Base-by-base conservation (phyloP, 2,113 vertebrate species). In the Gallinago paraguaiae region DNA sequence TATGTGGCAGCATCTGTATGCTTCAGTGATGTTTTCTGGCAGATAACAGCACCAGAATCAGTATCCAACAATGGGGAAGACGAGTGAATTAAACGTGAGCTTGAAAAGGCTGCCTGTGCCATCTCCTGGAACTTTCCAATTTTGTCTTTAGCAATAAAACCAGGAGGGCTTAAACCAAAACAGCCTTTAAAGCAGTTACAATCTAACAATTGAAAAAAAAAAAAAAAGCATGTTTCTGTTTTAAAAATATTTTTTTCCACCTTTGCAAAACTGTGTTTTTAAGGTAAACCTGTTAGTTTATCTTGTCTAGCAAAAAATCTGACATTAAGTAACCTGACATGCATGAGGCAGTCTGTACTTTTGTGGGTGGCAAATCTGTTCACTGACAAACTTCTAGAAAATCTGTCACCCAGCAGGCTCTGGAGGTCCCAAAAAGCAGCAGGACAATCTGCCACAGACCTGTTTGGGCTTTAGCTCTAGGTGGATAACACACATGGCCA, bases 381-480 rank as follows among this genome's bases (percentile, higher is more conserved):
- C 94, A 87, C 83, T 96, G 95, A 91, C 95, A 95, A 95, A 95
- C 30, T 84, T 64, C 77, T 76, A 92, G 74, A 68, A 93, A 95
- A 92, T 79, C 94, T 96, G 94, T 91, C 95, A 91, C 74, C 76
- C 69, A 89, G 95, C 89, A 96, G 83, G 91, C 48, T 92, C 61
- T 87, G 89, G 35, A 91, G 89, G 94, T 92, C 86, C 86, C 77
- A 48, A 63, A 65, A 94, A 95, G 83, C 93, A 95, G 86, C 81
- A 89, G 96, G 91, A 93, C 94, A 96, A 97, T 95, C 92, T 97
- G 95, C 92, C 91, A 28, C 89, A 92, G 92, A 84, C 88, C 88
- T 92, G 80, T 28, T 89, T 86, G 65, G 83, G 72, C 92, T 72
- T 74, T 7, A 63, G 51, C 56, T 93, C 69, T 71, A 89, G 94